Evolutionary conservation across 2,888 invertebrate genomes (phyloP).

Genomic region (Rapana venosa): DNA sequence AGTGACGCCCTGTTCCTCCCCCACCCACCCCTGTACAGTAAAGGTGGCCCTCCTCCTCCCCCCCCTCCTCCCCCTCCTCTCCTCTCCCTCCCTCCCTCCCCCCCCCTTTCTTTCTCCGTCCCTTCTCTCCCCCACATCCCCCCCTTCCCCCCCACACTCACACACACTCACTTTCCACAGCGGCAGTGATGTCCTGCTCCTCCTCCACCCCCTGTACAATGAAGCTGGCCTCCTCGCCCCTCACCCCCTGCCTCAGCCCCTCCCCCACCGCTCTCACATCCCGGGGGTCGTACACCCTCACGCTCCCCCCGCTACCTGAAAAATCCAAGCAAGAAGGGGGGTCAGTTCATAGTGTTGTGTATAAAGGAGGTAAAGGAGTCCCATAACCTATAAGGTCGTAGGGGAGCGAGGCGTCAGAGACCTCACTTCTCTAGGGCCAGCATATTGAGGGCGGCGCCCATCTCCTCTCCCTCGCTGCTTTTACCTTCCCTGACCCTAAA

Average conservation of each 20-base stretch:
- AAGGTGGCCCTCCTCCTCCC: background rate
- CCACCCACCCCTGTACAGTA: background rate
- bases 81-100: background rate
- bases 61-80: background rate
- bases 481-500: too few relatives aligned
- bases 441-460: too few relatives aligned
- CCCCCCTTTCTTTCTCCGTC: background rate
- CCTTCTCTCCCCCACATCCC: background rate
- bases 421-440: too few relatives aligned
- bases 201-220: conserved; percentile 80
- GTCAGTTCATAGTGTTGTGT: too few relatives aligned
- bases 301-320: conserved; percentile 84
- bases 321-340: too few relatives aligned
- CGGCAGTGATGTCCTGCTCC: conserved; percentile 80
- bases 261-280: conserved; percentile 80
- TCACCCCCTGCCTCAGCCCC: conserved; percentile 79
- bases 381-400: too few relatives aligned
- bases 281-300: conserved; percentile 82
- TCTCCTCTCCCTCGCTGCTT: too few relatives aligned
- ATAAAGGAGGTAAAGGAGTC: too few relatives aligned
- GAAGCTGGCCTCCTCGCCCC: conserved; percentile 81
- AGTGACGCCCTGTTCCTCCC: too few relatives aligned
- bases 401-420: too few relatives aligned
- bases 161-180: conserved; percentile 71
- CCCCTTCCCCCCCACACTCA: background rate